A percentile compares a stretch with the other conserved stretches of the same genome.
These are phyloP conservation scores for Lithobates pipiens DNA, from an alignment of 2,797 vertebrate species.

Conservation along the genomic window DNA sequence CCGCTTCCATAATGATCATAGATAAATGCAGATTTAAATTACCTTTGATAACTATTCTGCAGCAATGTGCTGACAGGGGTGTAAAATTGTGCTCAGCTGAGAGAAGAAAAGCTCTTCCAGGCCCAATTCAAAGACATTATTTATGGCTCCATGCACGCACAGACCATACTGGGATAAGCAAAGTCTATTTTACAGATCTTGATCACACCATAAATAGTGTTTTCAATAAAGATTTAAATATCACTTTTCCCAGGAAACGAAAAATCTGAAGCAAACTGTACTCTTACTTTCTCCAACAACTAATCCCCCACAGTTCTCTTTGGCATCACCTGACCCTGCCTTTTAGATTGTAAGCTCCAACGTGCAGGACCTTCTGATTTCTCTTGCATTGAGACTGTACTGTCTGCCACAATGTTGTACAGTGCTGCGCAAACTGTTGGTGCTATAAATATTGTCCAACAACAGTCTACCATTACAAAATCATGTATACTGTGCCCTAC, in stretches of 20 bases:
- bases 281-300: too few relatives aligned
- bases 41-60: conserved; percentile 23
- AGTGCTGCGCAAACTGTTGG: too few relatives aligned
- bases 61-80: conserved; percentile 11
- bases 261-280: too few relatives aligned
- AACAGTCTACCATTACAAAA: too few relatives aligned
- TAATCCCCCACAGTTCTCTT: too few relatives aligned
- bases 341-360: too few relatives aligned
- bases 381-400: too few relatives aligned
- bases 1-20: conserved; percentile 1
- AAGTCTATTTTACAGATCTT: background rate
- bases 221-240: background rate
- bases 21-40: conserved; percentile 49
- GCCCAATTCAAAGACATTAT: conserved; percentile 5
- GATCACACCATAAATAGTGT: background rate
- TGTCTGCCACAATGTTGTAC: too few relatives aligned
- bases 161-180: conserved; percentile 1
- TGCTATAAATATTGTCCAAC: too few relatives aligned
- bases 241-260: background rate
- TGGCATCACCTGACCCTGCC: too few relatives aligned
- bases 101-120: background rate
- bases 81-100: conserved; percentile 7
- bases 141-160: background rate
- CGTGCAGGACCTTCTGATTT: too few relatives aligned
- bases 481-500: too few relatives aligned